Evolutionary conservation across 1,140 invertebrate genomes (phyloP), one percentile per base, ranked within the genome.

Genomic region (Musca vetustissima): DNA sequence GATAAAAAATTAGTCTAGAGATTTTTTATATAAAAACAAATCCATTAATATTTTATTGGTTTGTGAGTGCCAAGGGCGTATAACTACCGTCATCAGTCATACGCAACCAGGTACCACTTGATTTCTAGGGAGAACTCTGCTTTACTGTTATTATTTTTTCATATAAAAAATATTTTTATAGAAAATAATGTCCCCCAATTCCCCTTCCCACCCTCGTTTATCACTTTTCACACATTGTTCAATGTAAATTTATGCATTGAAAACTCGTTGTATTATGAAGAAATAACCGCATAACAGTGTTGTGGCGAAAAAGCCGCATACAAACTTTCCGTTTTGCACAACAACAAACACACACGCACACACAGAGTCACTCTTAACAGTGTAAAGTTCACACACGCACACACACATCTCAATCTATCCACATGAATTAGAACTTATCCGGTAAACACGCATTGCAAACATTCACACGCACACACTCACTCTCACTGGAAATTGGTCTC

Each of bases 391-490:
- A 48, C 36, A 65, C 8, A 48, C 64, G 48, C n/a, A 17, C 13
- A 21, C 52, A 53, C 24, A 8, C 11, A 53, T 53, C 15, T 53
- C 52, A 53, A 24, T 8, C 24, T 53, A 53, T 53, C 52, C 19
- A 52, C 22, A 66, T 50, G 64, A 52, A 66, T 66, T 50, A 50
- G 47, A 66, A 15, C 28, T 66, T 52, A 49, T 52, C 64, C 64
- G 48, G 32, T 52, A 50, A 9, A 24, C 47, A n/a, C 21, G 22
- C 47, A 66, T n/a, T 25, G 48, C 64, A 25, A 24, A 49, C 19
- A 65, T 21, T 15, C 19, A 28, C 47, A 14, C 64, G 8, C 28
- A 8, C 28, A 28, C 28, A 28, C 8, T n/a, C n/a, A n/a, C 28
- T 28, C 28, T 28, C n/a, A n/a, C 28, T 32, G 28, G 36, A 7